Base-by-base conservation (phyloP, 1,140 invertebrate species). In the Elymnias hypermnestra region DNA sequence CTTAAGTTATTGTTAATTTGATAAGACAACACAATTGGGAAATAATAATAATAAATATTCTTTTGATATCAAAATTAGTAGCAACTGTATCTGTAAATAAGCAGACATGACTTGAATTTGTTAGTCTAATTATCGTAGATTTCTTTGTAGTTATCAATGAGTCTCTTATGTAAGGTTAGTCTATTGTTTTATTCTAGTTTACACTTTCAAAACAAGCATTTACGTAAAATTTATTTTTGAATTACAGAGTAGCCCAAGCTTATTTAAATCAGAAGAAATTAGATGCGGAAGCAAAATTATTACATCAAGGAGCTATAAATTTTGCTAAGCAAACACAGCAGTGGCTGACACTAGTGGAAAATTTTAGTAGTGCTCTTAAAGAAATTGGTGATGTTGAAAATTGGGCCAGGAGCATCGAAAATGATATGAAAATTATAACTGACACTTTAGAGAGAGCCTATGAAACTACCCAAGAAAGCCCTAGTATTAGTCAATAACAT, bases 341-440 rank as follows among this genome's bases (percentile, higher is more conserved):
- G 62, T 99, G 98, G 98, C 78, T 99, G 0, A 92, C 92, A 58
- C 87, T 99, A 18, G 94, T 99, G 2, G 97, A 99, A 78, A 94
- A 94, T 45, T 98, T 99, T 63, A 99, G 97, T 59, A 94, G 95
- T 76, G 93, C 97, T 1, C 83, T 99, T 0, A 99, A 99, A 89
- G 97, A 99, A 89, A 92, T 99, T 33, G 98, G 98, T 7, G 97
- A 99, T 90, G 97, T 98, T 5, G 97, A 99, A 82, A 99, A 98
- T 84, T 99, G 98, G 98, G 95, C 98, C 0, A 91, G 93, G 57
- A 97, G 94, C 54, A 99, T 99, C 60, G 98, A 99, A 87, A 92
- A 92, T 35, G 98, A 99, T 81, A 97, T 99, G 92, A 91, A 93
- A 79, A 94, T 94, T 0, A 94, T 99, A 57, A 95, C 95, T 17